Base-by-base conservation (phyloP, 2,888 invertebrate species). In the Orthosia gothica region DNA sequence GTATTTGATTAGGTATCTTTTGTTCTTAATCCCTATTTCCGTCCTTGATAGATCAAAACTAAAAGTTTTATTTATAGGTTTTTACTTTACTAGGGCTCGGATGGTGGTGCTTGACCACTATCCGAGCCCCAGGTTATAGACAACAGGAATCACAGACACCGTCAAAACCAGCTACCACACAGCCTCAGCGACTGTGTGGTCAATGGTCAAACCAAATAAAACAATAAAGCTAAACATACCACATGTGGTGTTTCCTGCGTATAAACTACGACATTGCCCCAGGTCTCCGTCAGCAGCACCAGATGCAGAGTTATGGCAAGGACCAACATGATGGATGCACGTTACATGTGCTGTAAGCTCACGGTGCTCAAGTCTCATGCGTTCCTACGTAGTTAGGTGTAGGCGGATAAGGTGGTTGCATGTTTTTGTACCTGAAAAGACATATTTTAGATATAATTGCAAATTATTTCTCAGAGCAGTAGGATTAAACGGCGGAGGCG, bases 251-350 rank as follows among this genome's bases (percentile, higher is more conserved):
- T 84, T 5, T 88, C 88, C 77, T 91, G 88, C 2, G 91, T 92
- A 86, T 91, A 94, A 16, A 95, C 93, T 16, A 94, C 87, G 78
- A 96, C 88, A 81, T 91, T 89, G 59, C 90, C 94, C 16, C 88
- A 93, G 15, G 87, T 73, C 15, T 84, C 82, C 0, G 90, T 85
- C 74, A 94, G 81, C 79, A 94, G 86, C 75, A 90, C 91, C 74
- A 93, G 77, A 64, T 94, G 89, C n/a, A 90, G 75, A 66, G 74
- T 68, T 58, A 91, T 81, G 54, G 90, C 81, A 71, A 89, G 62
- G 47, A 75, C 77, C 87, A 89, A 88, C 95, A 95, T 95, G 82
- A 62, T 91, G 85, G 77, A 88, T 81, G 73, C 78, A 74, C 77
- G 61, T 64, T 32, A 65, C 59, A 73, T 64, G 79, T 83, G 81